Conservation (phyloP, 2,797 vertebrate species). For the Sphenopsis melanotis region DNA sequence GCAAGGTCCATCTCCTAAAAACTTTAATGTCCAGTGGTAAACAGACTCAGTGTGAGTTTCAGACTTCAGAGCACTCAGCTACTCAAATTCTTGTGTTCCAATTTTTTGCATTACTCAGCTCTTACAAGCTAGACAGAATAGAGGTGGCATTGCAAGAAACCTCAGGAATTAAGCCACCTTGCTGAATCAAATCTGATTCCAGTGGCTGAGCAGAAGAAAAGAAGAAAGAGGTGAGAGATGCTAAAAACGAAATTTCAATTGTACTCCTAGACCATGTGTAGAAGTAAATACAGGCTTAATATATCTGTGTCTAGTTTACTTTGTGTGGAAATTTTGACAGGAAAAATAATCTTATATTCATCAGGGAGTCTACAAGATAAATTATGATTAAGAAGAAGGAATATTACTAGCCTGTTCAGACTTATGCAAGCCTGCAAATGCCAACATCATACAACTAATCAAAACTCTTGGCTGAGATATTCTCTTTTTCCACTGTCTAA, state of each 20-base stretch:
- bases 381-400: not conserved
- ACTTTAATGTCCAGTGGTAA: not conserved
- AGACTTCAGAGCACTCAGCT: not conserved
- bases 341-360: not conserved
- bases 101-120: not conserved
- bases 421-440: not conserved
- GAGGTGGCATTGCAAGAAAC: not conserved
- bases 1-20: not conserved
- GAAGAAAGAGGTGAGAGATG: not conserved
- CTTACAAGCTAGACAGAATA: not conserved
- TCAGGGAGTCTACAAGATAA: not conserved
- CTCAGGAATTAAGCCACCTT: constrained; percentile 6
- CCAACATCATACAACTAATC: not conserved
- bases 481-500: not conserved
- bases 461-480: not conserved
- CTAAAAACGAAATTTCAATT: not conserved
- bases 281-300: not conserved
- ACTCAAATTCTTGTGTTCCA: not conserved
- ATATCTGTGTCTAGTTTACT: not conserved
- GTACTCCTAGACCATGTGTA: not conserved
- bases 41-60: not conserved
- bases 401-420: not conserved
- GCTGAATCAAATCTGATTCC: not conserved
- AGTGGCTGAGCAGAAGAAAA: not conserved
- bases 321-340: not conserved